Conservation (phyloP, 30 jellyfish, hydroid and myxozoan species). For the Hydractinia symbiolongicarpus region DNA sequence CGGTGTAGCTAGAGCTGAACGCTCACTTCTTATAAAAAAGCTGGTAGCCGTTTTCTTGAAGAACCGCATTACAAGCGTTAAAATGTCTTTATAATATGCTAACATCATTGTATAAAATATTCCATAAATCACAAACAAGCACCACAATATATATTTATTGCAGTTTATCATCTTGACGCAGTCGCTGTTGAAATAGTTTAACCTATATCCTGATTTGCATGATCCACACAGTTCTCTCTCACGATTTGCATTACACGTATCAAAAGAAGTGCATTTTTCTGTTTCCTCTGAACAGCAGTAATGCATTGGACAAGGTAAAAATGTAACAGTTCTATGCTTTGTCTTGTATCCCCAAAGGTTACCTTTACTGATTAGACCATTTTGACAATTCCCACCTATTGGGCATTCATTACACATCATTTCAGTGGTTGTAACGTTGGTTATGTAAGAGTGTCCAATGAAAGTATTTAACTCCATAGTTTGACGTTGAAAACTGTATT, state of each 20-base stretch:
- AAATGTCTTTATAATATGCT: neutral
- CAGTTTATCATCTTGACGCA: neutral
- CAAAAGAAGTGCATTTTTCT: constrained; percentile 1
- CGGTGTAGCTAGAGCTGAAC: too few species aligned
- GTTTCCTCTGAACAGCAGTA: constrained; percentile 9
- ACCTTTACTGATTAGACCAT: neutral
- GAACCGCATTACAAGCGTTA: neutral
- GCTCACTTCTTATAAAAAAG: neutral
- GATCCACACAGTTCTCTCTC: constrained; percentile 1
- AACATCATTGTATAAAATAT: too few species aligned
- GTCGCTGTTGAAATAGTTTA: neutral
- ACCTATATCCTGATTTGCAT: neutral
- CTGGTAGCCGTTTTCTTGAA: neutral
- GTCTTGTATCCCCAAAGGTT: constrained; percentile 2
- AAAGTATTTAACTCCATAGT: too few species aligned
- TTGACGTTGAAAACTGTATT: too few species aligned
- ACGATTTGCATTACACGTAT: neutral
- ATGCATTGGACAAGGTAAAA: constrained; percentile 4
- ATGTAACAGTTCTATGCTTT: neutral
- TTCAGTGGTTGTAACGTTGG: too few species aligned
- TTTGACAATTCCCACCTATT: neutral
- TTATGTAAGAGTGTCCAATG: too few species aligned
- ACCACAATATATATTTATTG: neutral
- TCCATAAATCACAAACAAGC: constrained; percentile 9
- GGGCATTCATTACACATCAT: neutral